A percentile compares a stretch with the other conserved stretches of the same genome.
phyloP scores from a whole-genome alignment of 2,113 vertebrate genomes.

The Brachirus orientalis region DNA sequence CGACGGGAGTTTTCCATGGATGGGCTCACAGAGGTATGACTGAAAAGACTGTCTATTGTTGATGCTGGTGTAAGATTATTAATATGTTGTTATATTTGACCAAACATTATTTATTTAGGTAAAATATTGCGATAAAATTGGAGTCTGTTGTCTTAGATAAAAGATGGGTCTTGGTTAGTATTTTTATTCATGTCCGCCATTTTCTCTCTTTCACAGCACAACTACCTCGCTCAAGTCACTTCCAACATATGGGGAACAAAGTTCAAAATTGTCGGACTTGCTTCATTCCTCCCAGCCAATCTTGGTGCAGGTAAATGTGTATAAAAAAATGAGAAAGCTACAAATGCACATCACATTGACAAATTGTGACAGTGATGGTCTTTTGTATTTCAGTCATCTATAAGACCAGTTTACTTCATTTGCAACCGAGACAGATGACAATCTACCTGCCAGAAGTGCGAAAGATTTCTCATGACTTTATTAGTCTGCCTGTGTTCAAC shows the following conservation, averaged over 20 bases:
- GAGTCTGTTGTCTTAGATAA: too few relatives aligned
- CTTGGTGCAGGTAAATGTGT: constrained; percentile 93
- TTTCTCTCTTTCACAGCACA: constrained; percentile 85
- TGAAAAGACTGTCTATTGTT: neutral
- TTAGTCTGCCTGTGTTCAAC: constrained; percentile 96
- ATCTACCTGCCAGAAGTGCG: constrained; percentile 98
- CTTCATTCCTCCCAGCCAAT: constrained; percentile 95
- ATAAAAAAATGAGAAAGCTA: neutral
- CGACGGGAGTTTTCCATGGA: constrained; percentile 96
- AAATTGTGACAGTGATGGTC: neutral
- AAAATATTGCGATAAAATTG: too few relatives aligned
- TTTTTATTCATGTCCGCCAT: neutral
- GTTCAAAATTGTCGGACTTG: constrained; percentile 99
- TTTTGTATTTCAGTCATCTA: constrained; percentile 89
- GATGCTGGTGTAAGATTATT: neutral
- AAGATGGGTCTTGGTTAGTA: too few relatives aligned
- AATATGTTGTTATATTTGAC: neutral
- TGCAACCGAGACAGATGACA: constrained; percentile 98
- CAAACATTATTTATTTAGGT: too few relatives aligned
- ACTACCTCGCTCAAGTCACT: constrained; percentile 99
- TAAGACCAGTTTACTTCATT: constrained; percentile 97
- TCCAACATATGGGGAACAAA: constrained; percentile 99
- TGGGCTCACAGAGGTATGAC: constrained; percentile 91
- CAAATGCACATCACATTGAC: neutral
- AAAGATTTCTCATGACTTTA: constrained; percentile 95